Base-by-base conservation (phyloP, 2,888 invertebrate genomes). In the Synanthedon andrenaeformis region DNA sequence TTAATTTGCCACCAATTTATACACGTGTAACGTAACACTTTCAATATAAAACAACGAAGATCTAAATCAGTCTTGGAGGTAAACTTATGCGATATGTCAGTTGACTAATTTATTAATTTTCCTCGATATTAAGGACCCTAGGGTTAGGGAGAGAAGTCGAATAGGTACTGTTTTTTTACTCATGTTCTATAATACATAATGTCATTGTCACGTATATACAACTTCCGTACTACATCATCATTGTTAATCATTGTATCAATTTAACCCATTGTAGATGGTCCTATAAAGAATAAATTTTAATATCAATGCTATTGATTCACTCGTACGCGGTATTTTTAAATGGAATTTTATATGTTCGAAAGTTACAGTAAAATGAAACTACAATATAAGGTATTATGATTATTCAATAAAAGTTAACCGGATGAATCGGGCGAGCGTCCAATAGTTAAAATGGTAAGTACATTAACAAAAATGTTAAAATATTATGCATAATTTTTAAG, bases 11-110 rank as follows among this genome's bases (percentile, higher is more conserved):
- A 23, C 23, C 23, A 23, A 23, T 23, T 23, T 4, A 13, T 45
- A 56, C 52, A 54, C 52, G 52, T 52, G 51, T 54, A 14, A 45
- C 5, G 51, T 55, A 71, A 72, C 74, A 74, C 70, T 66, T 62
- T 56, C 57, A 61, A 49, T 53, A 58, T 63, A 66, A 64, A 67
- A 64, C 61, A 65, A 62, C 63, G 69, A 63, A 64, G 70, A 70
- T 59, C 66, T 23, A 23, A 23, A 23, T 84, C 82, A 82, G 83
- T 79, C 84, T 82, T 82, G 63, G 66, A 66, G 74, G 70, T 73
- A 73, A 72, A 69, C 70, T 72, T 74, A 73, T 63, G 69, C 72
- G 82, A 84, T 83, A 82, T 83, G 84, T 81, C 72, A 77, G 76
- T 75, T 72, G 67, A 69, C 13, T 49, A 14, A 13, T 42, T n/a